Conservation (phyloP, 2,888 invertebrate species). For the Sabatieria punctata region DNA sequence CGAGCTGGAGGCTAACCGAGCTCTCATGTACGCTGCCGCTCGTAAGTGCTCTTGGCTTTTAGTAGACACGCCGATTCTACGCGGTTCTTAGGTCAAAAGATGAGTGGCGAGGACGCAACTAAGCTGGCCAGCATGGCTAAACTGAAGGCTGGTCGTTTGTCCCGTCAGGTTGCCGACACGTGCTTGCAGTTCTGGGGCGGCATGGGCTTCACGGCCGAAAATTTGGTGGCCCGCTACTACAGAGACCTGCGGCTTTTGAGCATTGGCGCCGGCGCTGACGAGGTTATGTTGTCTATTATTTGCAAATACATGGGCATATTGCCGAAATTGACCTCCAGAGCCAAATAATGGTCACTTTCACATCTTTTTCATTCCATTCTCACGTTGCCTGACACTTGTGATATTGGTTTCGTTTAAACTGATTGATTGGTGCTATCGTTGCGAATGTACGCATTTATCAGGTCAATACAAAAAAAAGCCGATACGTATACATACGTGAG, state of each 20-base stretch:
- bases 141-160: constrained; percentile 39
- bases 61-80: background rate
- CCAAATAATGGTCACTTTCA: no score
- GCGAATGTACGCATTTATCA: no score
- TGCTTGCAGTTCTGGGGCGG: constrained; percentile 45
- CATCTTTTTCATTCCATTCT: no score
- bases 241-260: constrained; percentile 40
- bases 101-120: constrained; percentile 39
- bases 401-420: no score
- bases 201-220: constrained; percentile 41
- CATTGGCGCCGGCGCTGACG: constrained; percentile 44
- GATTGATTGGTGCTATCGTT: no score
- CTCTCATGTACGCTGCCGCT: constrained; percentile 38
- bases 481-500: no score
- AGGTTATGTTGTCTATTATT: constrained; percentile 43
- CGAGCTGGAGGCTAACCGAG: constrained; percentile 39
- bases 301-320: constrained; percentile 48
- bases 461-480: no score
- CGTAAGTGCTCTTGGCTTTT: constrained; percentile 20
- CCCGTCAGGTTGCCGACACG: constrained; percentile 38
- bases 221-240: constrained; percentile 32
- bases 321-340: no score
- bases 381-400: no score
- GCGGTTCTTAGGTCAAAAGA: constrained; percentile 16
- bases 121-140: constrained; percentile 43